Evolutionary conservation across 1,140 invertebrate genomes (phyloP).

Genomic region (Galleria mellonella): DNA sequence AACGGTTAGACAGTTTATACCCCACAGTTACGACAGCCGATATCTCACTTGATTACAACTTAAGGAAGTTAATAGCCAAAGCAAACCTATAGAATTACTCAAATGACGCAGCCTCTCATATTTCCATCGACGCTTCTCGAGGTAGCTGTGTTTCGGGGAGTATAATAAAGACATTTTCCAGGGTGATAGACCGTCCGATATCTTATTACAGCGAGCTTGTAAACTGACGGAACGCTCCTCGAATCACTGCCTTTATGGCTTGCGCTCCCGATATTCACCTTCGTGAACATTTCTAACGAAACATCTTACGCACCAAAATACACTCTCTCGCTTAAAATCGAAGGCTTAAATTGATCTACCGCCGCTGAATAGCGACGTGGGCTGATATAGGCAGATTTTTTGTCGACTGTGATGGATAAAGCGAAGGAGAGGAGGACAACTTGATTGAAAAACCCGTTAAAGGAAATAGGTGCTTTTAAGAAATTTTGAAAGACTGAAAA

Average conservation of each 20-base stretch:
- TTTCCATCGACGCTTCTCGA: slow-evolving; percentile 10
- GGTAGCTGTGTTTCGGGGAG: slow-evolving; percentile 31
- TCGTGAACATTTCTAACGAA: slow-evolving; percentile 23
- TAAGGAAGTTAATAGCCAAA: too few relatives aligned
- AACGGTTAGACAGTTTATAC: too few relatives aligned
- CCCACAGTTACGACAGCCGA: too few relatives aligned
- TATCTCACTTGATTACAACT: too few relatives aligned
- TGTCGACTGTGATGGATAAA: slow-evolving; percentile 52
- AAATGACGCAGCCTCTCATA: slow-evolving; percentile 6
- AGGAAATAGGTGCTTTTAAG: slow-evolving; percentile 20
- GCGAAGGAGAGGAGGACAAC: slow-evolving; percentile 31
- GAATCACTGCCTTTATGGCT: slow-evolving; percentile 57
- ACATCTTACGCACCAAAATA: slow-evolving; percentile 16
- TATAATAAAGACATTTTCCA: slow-evolving; percentile 57
- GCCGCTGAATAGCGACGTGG: slow-evolving; percentile 9
- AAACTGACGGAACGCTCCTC: slow-evolving; percentile 54
- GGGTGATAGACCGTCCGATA: slow-evolving; percentile 55
- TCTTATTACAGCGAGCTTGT: slow-evolving; percentile 58
- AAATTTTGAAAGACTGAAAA: slow-evolving; percentile 14
- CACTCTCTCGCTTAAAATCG: not conserved
- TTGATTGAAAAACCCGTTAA: slow-evolving; percentile 53
- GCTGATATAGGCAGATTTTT: slow-evolving; percentile 56
- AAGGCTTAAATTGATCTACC: slow-evolving; percentile 11
- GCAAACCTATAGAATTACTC: not conserved
- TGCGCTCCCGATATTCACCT: slow-evolving; percentile 52